Conservation (phyloP, 2,113 vertebrate species). For the Sebastes fasciatus region DNA sequence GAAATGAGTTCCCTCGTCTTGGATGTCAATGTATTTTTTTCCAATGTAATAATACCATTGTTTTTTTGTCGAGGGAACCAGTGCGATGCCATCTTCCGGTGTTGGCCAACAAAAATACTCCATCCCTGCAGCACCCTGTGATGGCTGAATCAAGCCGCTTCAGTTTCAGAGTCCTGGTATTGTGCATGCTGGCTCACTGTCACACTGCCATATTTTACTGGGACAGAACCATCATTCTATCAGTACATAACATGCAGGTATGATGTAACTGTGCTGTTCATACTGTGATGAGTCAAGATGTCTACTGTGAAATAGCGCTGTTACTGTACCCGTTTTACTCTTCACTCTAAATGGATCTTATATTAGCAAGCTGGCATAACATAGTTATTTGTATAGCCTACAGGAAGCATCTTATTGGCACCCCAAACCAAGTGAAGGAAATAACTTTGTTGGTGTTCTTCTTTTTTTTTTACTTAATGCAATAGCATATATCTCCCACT, state of each 20-base stretch:
- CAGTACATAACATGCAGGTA: no score
- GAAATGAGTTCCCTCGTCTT: no score
- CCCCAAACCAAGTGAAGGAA: neutral
- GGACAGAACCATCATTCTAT: neutral
- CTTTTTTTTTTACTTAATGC: neutral
- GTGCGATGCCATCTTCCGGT: no score
- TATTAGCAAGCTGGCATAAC: neutral
- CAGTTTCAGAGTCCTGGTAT: neutral
- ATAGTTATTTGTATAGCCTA: neutral
- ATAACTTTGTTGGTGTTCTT: neutral
- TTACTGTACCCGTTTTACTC: neutral
- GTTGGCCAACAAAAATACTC: no score
- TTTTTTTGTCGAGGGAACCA: no score
- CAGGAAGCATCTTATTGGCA: neutral
- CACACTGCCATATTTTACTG: neutral
- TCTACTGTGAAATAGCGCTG: neutral
- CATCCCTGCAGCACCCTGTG: no score
- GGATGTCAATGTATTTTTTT: no score
- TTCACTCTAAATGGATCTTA: neutral
- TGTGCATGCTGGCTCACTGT: neutral
- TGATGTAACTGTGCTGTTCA: neutral
- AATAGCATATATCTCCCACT: neutral
- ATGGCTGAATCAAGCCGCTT: neutral
- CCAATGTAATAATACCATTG: no score
- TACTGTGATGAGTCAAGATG: neutral